phyloP scores from a whole-genome alignment of 1,140 invertebrate species.

The Drosophila pectinifera region DNA sequence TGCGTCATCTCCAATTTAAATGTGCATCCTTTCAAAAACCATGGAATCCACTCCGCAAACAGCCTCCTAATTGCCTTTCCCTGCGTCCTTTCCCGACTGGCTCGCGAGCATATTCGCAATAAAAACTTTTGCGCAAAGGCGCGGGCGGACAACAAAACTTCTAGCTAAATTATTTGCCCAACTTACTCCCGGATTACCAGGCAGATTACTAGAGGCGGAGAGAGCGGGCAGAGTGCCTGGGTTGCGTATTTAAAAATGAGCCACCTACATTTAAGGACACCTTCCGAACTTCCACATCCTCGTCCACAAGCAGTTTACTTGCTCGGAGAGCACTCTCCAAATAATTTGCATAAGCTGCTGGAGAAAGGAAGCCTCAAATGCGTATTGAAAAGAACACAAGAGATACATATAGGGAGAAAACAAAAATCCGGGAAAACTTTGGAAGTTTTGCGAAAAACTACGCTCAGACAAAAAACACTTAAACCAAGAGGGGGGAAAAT shows the following conservation, averaged over 20 bases:
- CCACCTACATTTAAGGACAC: slow-evolving; percentile 29
- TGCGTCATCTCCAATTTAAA: slow-evolving; percentile 24
- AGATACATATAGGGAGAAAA: slow-evolving; percentile 12
- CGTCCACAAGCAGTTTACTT: slow-evolving; percentile 10
- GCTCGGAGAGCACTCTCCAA: slow-evolving; percentile 44
- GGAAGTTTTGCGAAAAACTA: slow-evolving; percentile 47
- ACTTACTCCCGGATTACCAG: slow-evolving; percentile 63
- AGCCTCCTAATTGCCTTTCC: slow-evolving; percentile 36
- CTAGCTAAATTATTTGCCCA: slow-evolving; percentile 56
- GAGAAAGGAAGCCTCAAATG: slow-evolving; percentile 48
- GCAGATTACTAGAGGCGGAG: slow-evolving; percentile 52
- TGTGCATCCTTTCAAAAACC: slow-evolving; percentile 22
- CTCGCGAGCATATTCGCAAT: slow-evolving; percentile 43
- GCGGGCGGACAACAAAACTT: slow-evolving; percentile 29
- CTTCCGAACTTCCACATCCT: slow-evolving; percentile 3
- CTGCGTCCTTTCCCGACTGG: neutral
- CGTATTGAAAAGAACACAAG: slow-evolving; percentile 33
- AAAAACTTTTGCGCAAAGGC: slow-evolving; percentile 47
- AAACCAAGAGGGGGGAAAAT: slow-evolving; percentile 22
- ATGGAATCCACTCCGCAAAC: slow-evolving; percentile 5
- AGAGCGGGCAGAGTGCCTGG: slow-evolving; percentile 35
- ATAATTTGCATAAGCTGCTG: slow-evolving; percentile 69
- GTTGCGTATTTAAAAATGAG: slow-evolving; percentile 68
- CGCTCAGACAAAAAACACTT: slow-evolving; percentile 27
- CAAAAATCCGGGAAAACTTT: slow-evolving; percentile 27